phyloP scores from a whole-genome alignment of 1,140 invertebrate species.

The Tetragnatha versicolor region DNA sequence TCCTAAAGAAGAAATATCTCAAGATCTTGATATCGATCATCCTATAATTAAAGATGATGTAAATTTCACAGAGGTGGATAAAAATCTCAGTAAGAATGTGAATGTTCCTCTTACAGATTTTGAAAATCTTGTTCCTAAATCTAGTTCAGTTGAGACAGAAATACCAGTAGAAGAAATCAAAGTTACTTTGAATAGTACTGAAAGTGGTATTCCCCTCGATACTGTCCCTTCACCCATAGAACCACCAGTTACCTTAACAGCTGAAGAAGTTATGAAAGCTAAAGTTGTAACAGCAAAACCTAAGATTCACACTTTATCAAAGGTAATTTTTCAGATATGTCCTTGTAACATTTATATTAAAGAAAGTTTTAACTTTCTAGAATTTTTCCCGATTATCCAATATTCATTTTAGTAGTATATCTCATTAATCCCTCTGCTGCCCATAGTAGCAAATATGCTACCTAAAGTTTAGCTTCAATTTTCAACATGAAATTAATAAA shows the following conservation, averaged over 20 bases:
- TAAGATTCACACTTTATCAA: not conserved
- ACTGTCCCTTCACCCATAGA: no score
- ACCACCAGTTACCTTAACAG: not conserved
- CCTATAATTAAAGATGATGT: conserved; percentile 25
- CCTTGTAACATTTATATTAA: not conserved
- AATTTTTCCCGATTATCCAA: not conserved
- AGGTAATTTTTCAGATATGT: not conserved
- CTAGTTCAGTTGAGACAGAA: not conserved
- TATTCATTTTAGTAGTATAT: no score
- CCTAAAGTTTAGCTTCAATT: no score
- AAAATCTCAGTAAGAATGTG: not conserved
- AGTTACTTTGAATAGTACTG: not conserved
- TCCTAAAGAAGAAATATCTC: not conserved
- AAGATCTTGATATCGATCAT: conserved; percentile 35
- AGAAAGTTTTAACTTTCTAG: not conserved
- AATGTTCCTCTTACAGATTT: no score
- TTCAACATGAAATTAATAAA: no score
- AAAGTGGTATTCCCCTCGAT: no score
- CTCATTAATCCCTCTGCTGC: no score
- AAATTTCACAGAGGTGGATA: not conserved
- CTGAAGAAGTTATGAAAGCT: not conserved
- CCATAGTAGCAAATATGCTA: no score
- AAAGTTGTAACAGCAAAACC: not conserved
- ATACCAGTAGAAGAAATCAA: not conserved
- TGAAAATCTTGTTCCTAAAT: no score